A percentile compares a stretch with the other conserved stretches of the same genome.
Evolutionary conservation across 2,113 vertebrate species (phyloP).

Genomic region (Hyperopisus bebe): DNA sequence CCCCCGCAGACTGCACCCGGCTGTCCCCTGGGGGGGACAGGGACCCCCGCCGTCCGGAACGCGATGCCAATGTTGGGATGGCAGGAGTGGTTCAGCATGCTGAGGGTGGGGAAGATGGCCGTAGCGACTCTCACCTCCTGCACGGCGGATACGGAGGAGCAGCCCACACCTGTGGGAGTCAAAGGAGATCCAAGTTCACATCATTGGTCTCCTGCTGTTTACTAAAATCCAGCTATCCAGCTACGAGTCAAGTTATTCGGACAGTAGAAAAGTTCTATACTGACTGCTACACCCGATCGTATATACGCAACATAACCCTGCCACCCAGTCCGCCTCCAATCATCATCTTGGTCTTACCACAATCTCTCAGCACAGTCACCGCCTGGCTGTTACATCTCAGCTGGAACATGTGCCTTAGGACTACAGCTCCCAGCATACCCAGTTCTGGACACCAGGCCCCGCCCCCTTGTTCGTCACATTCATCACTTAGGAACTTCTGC

Average conservation of each 20-base stretch:
- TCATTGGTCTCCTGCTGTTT: background rate
- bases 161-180: constrained; percentile 42
- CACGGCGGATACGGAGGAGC: constrained; percentile 54
- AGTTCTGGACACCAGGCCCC: constrained; percentile 41
- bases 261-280: background rate
- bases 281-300: background rate
- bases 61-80: constrained; percentile 77
- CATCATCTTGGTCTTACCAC: constrained; percentile 31
- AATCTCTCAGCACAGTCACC: constrained; percentile 58
- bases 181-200: background rate
- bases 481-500: background rate
- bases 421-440: constrained; percentile 65
- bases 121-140: constrained; percentile 75
- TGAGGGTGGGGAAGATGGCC: constrained; percentile 79
- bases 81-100: constrained; percentile 92
- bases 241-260: background rate
- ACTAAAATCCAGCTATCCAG: background rate
- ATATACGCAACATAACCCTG: background rate
- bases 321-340: background rate
- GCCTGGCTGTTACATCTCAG: constrained; percentile 88
- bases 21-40: background rate
- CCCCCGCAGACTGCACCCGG: background rate
- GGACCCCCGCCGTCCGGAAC: constrained; percentile 58
- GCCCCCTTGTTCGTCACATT: background rate
- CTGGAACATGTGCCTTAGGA: constrained; percentile 82